Evolutionary conservation across 2,113 vertebrate genomes (phyloP), one percentile per base, ranked within the genome.

Genomic region (Amphilophus citrinellus): DNA sequence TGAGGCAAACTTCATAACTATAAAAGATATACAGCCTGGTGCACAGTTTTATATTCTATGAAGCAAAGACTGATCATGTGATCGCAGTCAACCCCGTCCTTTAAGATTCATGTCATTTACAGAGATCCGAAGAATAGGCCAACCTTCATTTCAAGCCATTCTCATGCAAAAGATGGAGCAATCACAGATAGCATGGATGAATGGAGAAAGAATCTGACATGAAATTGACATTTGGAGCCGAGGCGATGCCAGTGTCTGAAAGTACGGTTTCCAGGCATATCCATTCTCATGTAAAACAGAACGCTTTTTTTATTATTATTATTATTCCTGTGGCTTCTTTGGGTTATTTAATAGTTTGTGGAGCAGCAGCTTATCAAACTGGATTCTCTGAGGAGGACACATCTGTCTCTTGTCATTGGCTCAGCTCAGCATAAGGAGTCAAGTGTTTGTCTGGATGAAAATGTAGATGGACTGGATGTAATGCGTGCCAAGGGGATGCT

Each of bases 181-280:
- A 92, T 94, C 90, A 91, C 82, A 66, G 78, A 68, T 61, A 87
- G 90, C 94, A 92, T 88, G 90, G 91, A 79, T 93, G 93, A 91
- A 88, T 80, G 79, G 85, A 87, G 89, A 84, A 61, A 68, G 87
- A 89, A 82, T 82, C 87, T 90, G 91, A 92, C 93, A 91, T 88
- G 84, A 87, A 93, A 93, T 92, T 91, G 93, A 95, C 95, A 93
- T 94, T 95, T 95, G 84, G 87, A 93, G 85, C 81, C 80, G 37
- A 83, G 84, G 76, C 78, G 47, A 79, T 82, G 75, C 60, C 79
- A 44, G 82, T 47, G 35, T 79, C 77, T 71, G 84, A 75, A 71
- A 87, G 44, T 76, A 89, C 24, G 61, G 61, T 87, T 90, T 91
- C 87, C 68, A 89, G 84, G 62, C 89, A 76, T 32, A 77, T 84